A percentile compares a stretch with the other conserved stretches of the same genome.
Evolutionary conservation across 2,113 vertebrate species (phyloP).

Genomic region (Sylvia atricapilla): DNA sequence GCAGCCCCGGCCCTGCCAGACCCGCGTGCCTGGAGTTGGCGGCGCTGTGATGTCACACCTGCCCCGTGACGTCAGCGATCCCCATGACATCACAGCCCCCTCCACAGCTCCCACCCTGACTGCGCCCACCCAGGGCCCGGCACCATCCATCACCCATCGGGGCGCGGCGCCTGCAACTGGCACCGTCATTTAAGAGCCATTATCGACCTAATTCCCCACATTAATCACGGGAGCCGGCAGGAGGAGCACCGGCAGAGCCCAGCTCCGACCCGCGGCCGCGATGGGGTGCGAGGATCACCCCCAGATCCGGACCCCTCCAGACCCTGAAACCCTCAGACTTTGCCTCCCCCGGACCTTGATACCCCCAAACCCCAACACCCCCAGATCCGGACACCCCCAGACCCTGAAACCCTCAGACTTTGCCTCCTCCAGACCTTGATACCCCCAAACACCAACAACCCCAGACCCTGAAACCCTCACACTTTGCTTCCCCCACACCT

Average conservation of each 20-base stretch:
- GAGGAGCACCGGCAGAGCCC: not conserved
- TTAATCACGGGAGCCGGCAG: not conserved
- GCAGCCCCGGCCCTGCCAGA: not conserved
- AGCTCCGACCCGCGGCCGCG: not conserved
- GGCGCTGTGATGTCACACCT: not conserved
- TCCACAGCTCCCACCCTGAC: not conserved
- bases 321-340: not conserved
- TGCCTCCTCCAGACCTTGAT: too few relatives aligned
- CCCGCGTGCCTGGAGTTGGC: not conserved
- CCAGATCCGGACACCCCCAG: fast-evolving
- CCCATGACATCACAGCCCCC: fast-evolving
- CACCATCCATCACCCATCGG: constrained; percentile 18
- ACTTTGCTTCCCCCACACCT: too few relatives aligned
- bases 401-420: not conserved
- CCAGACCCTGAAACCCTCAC: fast-evolving
- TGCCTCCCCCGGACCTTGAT: too few relatives aligned
- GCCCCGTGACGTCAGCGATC: fast-evolving
- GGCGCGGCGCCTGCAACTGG: not conserved
- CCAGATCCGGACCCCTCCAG: not conserved
- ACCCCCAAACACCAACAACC: not conserved
- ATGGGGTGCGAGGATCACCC: not conserved
- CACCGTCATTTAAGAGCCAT: constrained; percentile 39
- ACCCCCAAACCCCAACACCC: not conserved
- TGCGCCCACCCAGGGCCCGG: not conserved
- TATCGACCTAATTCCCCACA: constrained; percentile 14